Conservation (phyloP, 2,888 invertebrate genomes). For the Agrotis ipsilon region DNA sequence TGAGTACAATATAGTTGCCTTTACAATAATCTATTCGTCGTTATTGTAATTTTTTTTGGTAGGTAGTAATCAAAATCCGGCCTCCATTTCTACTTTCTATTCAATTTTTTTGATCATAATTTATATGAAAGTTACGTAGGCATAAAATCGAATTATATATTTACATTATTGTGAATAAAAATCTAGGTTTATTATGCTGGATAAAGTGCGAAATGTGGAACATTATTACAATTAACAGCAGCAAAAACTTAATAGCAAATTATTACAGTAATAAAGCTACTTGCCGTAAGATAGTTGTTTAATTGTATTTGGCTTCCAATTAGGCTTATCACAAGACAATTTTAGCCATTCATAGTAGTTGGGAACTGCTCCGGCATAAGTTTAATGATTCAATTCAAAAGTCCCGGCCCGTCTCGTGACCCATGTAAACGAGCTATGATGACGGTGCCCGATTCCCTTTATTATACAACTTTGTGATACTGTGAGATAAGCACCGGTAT, state of each 20-base stretch:
- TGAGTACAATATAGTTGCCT: constrained; percentile 13
- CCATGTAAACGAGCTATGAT: constrained; percentile 53
- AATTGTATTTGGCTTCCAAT: constrained; percentile 50
- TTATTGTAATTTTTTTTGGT: constrained; percentile 16
- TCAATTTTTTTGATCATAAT: not conserved
- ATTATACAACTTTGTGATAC: constrained; percentile 63
- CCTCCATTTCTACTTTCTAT: constrained; percentile 4
- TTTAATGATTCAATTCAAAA: constrained; percentile 66
- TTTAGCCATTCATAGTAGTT: constrained; percentile 63
- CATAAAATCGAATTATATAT: too few relatives aligned
- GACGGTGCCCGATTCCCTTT: constrained; percentile 56
- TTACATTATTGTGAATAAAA: not conserved
- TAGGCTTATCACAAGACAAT: constrained; percentile 55
- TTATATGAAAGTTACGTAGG: too few relatives aligned
- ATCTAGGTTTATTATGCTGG: not conserved
- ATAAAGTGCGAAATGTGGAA: not conserved
- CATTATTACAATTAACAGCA: not conserved
- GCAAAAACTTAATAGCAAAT: not conserved
- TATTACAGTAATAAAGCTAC: constrained; percentile 5
- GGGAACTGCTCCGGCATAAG: constrained; percentile 46
- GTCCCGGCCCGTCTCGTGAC: constrained; percentile 29
- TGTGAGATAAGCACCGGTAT: constrained; percentile 46
- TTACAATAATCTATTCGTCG: constrained; percentile 13
- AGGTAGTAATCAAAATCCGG: not conserved
- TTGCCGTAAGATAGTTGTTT: constrained; percentile 23